Evolutionary conservation across 2,888 invertebrate genomes (phyloP).

Genomic region (Cantharis rufa): DNA sequence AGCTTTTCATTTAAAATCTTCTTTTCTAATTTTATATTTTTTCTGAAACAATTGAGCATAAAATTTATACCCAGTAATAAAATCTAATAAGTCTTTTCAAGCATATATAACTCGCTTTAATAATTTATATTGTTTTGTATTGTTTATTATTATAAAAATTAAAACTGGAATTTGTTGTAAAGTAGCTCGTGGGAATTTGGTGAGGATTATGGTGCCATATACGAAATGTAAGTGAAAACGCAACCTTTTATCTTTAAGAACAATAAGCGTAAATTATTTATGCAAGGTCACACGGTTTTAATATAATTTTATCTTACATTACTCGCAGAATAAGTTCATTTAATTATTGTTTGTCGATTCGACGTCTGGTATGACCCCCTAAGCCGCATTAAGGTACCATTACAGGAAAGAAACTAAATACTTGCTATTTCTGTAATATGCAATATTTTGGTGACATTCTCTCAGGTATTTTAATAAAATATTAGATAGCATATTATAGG

Average conservation of each 20-base stretch:
- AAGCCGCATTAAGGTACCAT: not conserved
- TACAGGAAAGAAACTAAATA: not conserved
- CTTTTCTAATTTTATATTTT: not conserved
- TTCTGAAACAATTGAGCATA: not conserved
- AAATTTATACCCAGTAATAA: not conserved
- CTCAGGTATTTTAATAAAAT: not conserved
- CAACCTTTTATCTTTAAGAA: slow-evolving; percentile 27
- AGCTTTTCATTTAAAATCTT: not conserved
- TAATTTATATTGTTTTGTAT: not conserved
- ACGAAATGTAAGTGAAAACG: slow-evolving; percentile 25
- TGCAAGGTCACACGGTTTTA: slow-evolving; percentile 27
- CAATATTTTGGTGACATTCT: not conserved
- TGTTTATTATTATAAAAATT: not conserved
- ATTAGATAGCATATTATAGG: not conserved
- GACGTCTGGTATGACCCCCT: not conserved
- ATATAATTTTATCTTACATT: slow-evolving; percentile 4
- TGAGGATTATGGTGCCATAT: not conserved
- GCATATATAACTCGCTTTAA: not conserved
- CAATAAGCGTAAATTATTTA: slow-evolving; percentile 24
- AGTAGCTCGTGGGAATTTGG: not conserved
- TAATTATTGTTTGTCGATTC: not conserved
- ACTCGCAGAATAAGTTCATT: not conserved
- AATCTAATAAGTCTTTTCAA: not conserved
- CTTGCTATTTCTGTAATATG: not conserved
- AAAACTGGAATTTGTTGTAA: not conserved